A percentile compares a stretch with the other conserved stretches of the same genome.
These are phyloP conservation scores for Ailuropoda melanoleuca DNA, from an alignment of 2,113 vertebrate species.

Conservation along the genomic window DNA sequence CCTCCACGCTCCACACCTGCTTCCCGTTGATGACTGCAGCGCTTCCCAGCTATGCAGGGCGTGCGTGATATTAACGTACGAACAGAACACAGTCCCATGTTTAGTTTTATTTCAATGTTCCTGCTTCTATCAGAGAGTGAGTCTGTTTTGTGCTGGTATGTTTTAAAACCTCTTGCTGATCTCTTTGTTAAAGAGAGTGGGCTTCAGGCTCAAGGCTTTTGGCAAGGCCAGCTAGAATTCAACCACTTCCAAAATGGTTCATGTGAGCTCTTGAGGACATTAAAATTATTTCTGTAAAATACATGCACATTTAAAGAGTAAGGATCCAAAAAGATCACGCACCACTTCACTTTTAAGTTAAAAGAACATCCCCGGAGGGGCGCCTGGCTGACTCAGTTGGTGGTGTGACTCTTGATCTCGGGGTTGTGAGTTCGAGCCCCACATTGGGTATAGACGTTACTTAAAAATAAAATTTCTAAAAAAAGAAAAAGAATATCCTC, in stretches of 20 bases:
- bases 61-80: neutral
- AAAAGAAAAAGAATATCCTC: neutral
- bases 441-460: too few species aligned
- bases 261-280: neutral
- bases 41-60: neutral
- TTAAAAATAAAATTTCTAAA: neutral
- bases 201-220: neutral
- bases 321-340: neutral
- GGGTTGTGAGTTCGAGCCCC: too few species aligned
- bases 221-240: neutral
- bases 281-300: neutral
- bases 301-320: neutral
- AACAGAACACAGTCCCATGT: neutral
- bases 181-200: neutral
- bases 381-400: too few species aligned
- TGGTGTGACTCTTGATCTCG: too few species aligned
- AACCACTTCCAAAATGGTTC: neutral
- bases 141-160: neutral
- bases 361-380: neutral
- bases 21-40: neutral
- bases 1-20: accelerated
- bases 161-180: neutral
- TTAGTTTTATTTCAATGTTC: neutral
- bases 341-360: neutral
- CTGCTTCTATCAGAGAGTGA: neutral